Base-by-base conservation (phyloP, 2,888 invertebrate species). In the Sesia bembeciformis region DNA sequence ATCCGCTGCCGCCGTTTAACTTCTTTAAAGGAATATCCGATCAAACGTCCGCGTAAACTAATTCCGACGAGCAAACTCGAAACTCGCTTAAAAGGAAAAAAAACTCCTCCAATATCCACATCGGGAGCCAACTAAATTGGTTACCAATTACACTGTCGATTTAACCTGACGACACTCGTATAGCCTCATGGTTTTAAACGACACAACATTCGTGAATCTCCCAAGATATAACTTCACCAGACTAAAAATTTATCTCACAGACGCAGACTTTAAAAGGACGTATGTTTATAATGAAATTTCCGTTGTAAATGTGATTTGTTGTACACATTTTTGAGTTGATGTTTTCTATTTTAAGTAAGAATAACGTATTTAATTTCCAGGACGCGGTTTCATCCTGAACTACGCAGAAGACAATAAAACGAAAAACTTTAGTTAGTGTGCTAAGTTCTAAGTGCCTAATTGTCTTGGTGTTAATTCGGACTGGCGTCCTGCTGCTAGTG, bases 31-130 rank as follows among this genome's bases (percentile, higher is more conserved):
- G 84, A 84, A 84, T 88, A 84, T 80, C 81, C 79, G 81, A 88
- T 88, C 83, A 86, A 88, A 87, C 83, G 81, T 74, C 68, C 76
- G 70, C 72, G 85, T 81, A 87, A 87, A 89, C 89, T 85, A 87
- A 89, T 88, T 87, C 75, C 83, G 70, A 60, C 66, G 78, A 80
- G 85, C 79, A 84, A 88, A 88, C 85, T 85, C 74, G 69, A 74
- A 81, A 78, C 79, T 79, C 76, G 66, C 64, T 77, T 74, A 74
- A 84, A 81, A 76, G 71, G 68, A 63, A 70, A 78, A 79, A 81
- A 83, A 74, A 59, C 40, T 5, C 66, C 64, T 60, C 74, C 75
- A 73, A 78, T 75, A 79, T 79, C 78, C 73, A 75, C 75, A 77
- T 73, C 74, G 73, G 64, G 65, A 53, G 68, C 65, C 64, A 75